Evolutionary conservation across 1,140 invertebrate genomes (phyloP), one percentile per base, ranked within the genome.

Genomic region (Trachelipus rathkii): DNA sequence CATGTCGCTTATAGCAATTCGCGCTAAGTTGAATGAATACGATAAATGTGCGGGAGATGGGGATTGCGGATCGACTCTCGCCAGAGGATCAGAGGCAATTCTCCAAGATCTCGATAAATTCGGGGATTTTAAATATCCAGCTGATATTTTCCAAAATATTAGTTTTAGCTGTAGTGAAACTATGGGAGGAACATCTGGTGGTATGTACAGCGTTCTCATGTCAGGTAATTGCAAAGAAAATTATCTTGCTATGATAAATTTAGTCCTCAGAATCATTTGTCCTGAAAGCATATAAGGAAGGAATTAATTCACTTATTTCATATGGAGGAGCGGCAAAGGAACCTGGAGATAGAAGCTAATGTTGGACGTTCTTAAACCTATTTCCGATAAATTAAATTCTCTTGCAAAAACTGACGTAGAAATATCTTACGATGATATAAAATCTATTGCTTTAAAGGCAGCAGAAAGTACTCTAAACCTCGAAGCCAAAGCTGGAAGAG

Each of bases 11-110:
- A 21, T 72, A 11, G 23, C 46, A 13, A 43, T 75, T 19, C 33
- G 19, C 7, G 73, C 33, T n/a, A 33, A 0, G 78, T 85, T 94
- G 0, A 94, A 95, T 84, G 83, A 85, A 33, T 83, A 95, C 15
- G 93, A 95, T 83, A 88, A 87, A 0, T 89, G 89, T 7, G 90
- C 91, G 83, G 93, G 93, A 1, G 93, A 95, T 83, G 92, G 92
- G 0, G 93, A 95, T 82, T 93, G 91, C 84, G 93, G 93, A 5
- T 88, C 88, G 0, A 94, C 93, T 0, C 84, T 93, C 13, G 87
- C 87, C 69, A 86, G 87, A 73, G 89, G 92, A 67, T 89, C 89
- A 10, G 84, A 88, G 81, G 74, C 11, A 60, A 19, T 60, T 60
- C 50, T 60, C 8, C 11, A 60, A 4, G 50, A 13, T 13, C 11